Evolutionary conservation across 2,113 vertebrate genomes (phyloP), one percentile per base, ranked within the genome.

Genomic region (Bos javanicus): DNA sequence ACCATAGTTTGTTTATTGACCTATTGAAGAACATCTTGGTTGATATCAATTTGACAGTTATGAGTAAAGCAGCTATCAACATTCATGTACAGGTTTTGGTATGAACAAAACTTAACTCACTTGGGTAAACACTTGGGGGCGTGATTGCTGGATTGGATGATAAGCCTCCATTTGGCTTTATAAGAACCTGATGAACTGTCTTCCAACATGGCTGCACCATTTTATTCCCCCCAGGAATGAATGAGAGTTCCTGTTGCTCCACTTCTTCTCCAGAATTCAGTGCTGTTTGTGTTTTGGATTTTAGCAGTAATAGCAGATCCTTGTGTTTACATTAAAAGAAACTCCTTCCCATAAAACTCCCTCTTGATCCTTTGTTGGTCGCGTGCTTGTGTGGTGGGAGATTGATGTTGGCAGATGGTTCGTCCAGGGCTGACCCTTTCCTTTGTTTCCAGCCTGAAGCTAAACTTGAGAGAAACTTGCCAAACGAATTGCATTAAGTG

Each of bases 401-500:
- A 14, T 13, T 4, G 4, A 26, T 25, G 26, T 17, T 14, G 28
- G 21, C 11, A 23, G 39, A 9, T 0, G 14, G 13, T 25, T 50
- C 6, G 7, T 7, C 26, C 46, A 25, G n/a, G 12, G 62, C 46
- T 46, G 57, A 74, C 7, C 10, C 3, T 85, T 64, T 9, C 7
- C 30, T 82, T 17, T 9, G 1, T 60, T 33, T 91, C 48, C 3
- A 85, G 5, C 36, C n/a, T 16, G 52, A 91, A 93, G 36, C 15
- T 21, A 56, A 48, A 78, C 33, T 52, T 19, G 62, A 62, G 67
- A 28, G 33, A 23, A 46, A 21, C 19, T 2, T 54, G 36, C 11
- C 46, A 21, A 1, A 57, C 14, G 3, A 5, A 17, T 6, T 1
- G 10, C 46, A 12, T 16, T 1, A 36, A n/a, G 6, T 28, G 26